Percentiles rank a stretch among this genome's conserved stretches.
These are phyloP conservation scores for Rhinopithecus roxellana DNA, from an alignment of 2,113 vertebrate species.

Conservation along the genomic window DNA sequence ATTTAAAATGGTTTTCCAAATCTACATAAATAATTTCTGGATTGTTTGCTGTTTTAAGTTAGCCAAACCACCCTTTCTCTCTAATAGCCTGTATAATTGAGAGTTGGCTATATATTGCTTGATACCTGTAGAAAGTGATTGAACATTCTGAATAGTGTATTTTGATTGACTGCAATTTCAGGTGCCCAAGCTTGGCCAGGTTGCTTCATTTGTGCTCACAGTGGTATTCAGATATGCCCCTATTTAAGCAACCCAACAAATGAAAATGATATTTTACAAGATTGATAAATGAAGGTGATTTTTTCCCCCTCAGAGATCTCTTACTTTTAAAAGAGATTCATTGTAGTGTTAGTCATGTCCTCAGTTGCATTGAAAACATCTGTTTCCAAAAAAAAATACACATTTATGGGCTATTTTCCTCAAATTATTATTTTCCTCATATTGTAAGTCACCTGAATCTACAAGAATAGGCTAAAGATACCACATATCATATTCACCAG, in stretches of 20 bases:
- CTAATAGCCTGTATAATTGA: conserved; percentile 68
- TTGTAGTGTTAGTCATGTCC: neutral
- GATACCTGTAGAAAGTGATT: conserved; percentile 56
- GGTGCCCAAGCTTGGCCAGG: neutral
- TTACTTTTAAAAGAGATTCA: conserved; percentile 24
- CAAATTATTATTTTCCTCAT: neutral
- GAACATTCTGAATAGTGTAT: conserved; percentile 42
- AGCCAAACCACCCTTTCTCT: conserved; percentile 49
- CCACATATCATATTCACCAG: neutral
- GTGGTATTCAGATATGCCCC: neutral
- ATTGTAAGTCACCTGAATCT: neutral
- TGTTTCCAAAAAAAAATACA: neutral
- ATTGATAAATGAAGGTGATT: neutral
- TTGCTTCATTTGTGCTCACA: conserved; percentile 11
- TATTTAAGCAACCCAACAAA: conserved; percentile 19
- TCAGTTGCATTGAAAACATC: neutral
- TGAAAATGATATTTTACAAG: neutral
- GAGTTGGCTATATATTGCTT: conserved; percentile 50
- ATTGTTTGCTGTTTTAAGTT: conserved; percentile 73
- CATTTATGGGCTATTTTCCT: neutral
- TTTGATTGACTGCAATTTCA: conserved; percentile 41
- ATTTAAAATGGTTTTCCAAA: conserved; percentile 60
- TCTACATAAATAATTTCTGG: conserved; percentile 67
- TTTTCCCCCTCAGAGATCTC: neutral
- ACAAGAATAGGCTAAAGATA: neutral